These are phyloP conservation scores for Gymnogyps californianus DNA, from an alignment of 2,113 vertebrate genomes.

Conservation along the genomic window DNA sequence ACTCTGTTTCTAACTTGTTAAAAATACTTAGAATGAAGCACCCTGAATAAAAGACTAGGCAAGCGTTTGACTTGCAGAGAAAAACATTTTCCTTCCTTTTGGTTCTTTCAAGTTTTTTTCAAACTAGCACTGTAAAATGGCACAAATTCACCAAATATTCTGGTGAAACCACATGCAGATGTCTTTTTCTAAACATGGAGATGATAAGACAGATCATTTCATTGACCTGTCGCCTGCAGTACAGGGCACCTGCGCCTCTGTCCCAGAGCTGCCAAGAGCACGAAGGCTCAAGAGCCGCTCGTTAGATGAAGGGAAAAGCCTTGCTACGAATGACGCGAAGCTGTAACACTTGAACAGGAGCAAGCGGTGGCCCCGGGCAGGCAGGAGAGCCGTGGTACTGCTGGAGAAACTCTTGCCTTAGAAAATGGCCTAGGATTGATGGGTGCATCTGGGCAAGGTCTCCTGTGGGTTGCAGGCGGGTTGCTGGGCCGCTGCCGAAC, in stretches of 20 bases:
- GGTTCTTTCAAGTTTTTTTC: neutral
- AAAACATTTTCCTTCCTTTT: neutral
- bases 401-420: neutral
- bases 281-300: neutral
- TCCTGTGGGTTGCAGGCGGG: accelerated
- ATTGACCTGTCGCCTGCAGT: neutral
- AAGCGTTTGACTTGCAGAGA: neutral
- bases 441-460: accelerated
- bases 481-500: accelerated
- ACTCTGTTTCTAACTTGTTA: neutral
- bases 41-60: neutral
- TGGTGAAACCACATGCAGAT: neutral
- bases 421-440: accelerated
- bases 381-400: accelerated
- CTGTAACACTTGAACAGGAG: accelerated
- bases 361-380: neutral
- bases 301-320: neutral
- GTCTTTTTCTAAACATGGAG: neutral
- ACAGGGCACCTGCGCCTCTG: accelerated
- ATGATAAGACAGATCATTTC: neutral
- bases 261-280: neutral
- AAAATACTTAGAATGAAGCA: neutral
- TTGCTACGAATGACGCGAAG: accelerated
- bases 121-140: neutral
- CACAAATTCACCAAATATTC: neutral